These are phyloP conservation scores for Manis crassicaudata DNA, from an alignment of 2,797 vertebrate species.

Conservation along the genomic window DNA sequence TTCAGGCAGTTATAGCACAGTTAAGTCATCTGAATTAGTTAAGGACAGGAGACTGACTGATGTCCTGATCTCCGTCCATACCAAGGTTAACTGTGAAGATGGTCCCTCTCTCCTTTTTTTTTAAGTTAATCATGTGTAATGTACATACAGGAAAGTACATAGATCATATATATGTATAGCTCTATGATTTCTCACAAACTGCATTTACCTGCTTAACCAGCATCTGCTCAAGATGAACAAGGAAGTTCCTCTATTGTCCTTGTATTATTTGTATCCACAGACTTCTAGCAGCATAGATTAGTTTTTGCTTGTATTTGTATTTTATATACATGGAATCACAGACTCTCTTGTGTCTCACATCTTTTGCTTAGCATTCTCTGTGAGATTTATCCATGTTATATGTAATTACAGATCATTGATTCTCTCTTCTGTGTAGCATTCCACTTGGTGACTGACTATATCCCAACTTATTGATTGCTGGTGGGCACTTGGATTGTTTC, in stretches of 20 bases:
- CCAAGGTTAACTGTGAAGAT: background rate
- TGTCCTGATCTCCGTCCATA: background rate
- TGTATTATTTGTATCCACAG: background rate
- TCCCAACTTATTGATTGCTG: background rate
- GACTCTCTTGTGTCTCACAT: background rate
- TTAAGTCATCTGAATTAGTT: background rate
- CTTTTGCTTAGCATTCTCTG: background rate
- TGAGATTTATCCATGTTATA: background rate
- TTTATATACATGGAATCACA: background rate
- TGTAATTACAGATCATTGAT: background rate
- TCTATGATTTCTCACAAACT: background rate
- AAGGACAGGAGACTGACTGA: background rate
- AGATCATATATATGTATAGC: background rate
- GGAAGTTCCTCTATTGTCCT: background rate
- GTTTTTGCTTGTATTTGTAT: constrained; percentile 35
- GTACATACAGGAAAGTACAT: background rate
- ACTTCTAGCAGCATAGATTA: background rate
- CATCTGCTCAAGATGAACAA: background rate
- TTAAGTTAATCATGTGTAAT: background rate
- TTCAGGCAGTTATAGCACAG: background rate
- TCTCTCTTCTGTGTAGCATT: background rate
- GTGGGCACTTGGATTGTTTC: constrained; percentile 4
- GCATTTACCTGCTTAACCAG: background rate
- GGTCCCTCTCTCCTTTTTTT: background rate
- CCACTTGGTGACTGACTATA: background rate